These are phyloP conservation scores for Oreochromis spilurus DNA, from an alignment of 2,113 vertebrate genomes.

Conservation along the genomic window DNA sequence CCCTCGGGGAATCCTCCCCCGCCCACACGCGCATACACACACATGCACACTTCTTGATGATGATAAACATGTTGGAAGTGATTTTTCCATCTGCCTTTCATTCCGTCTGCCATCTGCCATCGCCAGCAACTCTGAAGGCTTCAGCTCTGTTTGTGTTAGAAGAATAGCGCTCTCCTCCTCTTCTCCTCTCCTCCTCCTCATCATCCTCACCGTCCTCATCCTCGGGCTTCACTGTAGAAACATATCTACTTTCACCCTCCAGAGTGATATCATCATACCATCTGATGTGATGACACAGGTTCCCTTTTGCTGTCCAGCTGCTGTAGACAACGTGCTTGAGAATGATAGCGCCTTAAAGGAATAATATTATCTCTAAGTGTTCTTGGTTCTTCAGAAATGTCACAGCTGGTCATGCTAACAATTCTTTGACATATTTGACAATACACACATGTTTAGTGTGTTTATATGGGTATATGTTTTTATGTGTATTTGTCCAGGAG, in stretches of 20 bases:
- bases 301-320: background rate
- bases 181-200: background rate
- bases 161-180: background rate
- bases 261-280: background rate
- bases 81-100: slow-evolving; percentile 64
- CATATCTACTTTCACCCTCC: background rate
- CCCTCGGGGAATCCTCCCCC: slow-evolving; percentile 2
- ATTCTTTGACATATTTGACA: background rate
- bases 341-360: background rate
- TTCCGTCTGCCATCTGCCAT: slow-evolving; percentile 55
- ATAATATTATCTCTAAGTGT: background rate
- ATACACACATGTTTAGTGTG: background rate
- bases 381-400: background rate
- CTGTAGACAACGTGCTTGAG: background rate
- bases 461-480: background rate
- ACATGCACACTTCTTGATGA: slow-evolving; percentile 25
- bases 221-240: background rate
- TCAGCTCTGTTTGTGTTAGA: slow-evolving; percentile 9
- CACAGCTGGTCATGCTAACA: background rate
- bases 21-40: background rate
- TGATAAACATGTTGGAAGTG: slow-evolving; percentile 55
- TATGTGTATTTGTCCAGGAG: background rate
- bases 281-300: background rate
- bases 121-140: slow-evolving; percentile 24
- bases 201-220: background rate